Percentiles rank a stretch among this genome's conserved stretches.
Conservation (phyloP, 2,797 vertebrate genomes). For the Miichthys miiuy region DNA sequence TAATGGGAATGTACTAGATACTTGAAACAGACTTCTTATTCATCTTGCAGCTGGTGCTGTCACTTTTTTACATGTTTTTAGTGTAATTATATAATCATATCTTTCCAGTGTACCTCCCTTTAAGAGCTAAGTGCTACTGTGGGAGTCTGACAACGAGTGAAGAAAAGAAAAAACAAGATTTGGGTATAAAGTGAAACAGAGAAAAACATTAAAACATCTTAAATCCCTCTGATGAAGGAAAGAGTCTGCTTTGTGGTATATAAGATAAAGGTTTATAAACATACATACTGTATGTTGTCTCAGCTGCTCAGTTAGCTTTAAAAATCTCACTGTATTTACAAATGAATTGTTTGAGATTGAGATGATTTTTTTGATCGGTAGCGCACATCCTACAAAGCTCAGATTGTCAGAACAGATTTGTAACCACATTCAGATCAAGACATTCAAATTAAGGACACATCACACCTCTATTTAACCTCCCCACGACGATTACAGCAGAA, state of each 20-base stretch:
- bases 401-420: slow-evolving; percentile 3
- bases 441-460: neutral
- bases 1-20: neutral
- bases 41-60: neutral
- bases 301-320: neutral
- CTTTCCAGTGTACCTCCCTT: neutral
- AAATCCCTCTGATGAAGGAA: neutral
- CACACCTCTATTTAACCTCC: neutral
- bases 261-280: neutral
- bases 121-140: neutral
- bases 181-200: neutral
- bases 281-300: neutral
- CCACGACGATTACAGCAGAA: neutral
- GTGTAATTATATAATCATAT: neutral
- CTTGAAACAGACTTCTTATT: neutral
- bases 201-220: neutral
- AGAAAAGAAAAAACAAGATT: neutral
- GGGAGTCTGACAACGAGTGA: neutral
- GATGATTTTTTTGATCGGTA: neutral
- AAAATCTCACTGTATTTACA: neutral
- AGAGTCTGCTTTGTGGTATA: neutral
- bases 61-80: neutral
- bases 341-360: neutral
- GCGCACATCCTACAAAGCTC: neutral
- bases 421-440: neutral